Evolutionary conservation across 2,888 invertebrate genomes (phyloP), one percentile per base, ranked within the genome.

Genomic region (Drosophila algonquin): DNA sequence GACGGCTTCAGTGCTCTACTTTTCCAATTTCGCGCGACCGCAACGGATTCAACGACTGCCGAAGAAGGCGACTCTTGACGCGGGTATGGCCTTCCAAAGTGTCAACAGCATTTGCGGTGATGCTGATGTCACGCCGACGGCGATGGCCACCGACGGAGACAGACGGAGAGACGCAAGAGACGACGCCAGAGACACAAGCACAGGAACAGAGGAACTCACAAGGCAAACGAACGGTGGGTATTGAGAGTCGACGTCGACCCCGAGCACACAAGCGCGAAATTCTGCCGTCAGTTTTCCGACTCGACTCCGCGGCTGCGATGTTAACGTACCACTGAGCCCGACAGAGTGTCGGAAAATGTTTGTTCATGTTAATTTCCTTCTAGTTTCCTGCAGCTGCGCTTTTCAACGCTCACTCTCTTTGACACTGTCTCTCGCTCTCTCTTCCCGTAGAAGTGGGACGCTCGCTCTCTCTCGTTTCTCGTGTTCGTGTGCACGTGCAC

Each of bases 261-360:
- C 76, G 58, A 67, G 67, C 6, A 65, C 35, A 59, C 55, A 54
- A 63, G 55, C 46, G 58, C 10, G 9, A 27, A 56, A 35, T 46
- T 45, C 24, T 56, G 46, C 30, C 56, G 21, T 58, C 54, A 60
- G 55, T 45, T 55, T 45, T 53, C 21, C 40, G n/a, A 40, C 40
- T 40, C 9, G 27, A 51, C 21, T 57, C 16, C 35, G 50, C 40
- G 40, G 55, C 51, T 32, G 50, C 59, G 87, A 73, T 86, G 83
- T 82, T 64, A 72, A 88, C 87, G 89, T 89, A 89, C 88, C 89
- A 89, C 75, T 81, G 85, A 77, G 81, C 85, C 84, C 87, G 87
- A 78, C 72, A 82, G 80, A 89, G 87, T 89, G 74, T 71, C 67
- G 54, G 74, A 40, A 40, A 40, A 40, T 40, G 40, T 40, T 40